phyloP scores from a whole-genome alignment of 2,797 vertebrate species.

The Sardinella longiceps region DNA sequence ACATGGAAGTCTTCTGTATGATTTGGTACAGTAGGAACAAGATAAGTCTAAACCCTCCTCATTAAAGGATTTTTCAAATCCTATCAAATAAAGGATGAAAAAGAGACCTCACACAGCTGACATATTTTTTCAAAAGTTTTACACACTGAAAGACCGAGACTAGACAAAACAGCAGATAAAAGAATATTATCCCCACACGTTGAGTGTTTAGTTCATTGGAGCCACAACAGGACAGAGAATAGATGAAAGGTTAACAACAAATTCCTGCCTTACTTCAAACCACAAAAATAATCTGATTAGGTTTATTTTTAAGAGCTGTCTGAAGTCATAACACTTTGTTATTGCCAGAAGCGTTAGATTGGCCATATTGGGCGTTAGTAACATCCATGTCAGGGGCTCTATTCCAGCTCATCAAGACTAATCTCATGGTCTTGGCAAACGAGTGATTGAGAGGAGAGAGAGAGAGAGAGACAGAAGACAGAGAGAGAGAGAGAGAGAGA shows the following conservation, averaged over 20 bases:
- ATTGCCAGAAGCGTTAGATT: not conserved
- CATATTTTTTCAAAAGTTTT: no score
- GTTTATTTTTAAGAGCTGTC: not conserved
- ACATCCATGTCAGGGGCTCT: not conserved
- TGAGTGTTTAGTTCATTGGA: not conserved
- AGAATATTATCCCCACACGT: not conserved
- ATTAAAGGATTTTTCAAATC: not conserved
- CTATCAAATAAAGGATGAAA: not conserved
- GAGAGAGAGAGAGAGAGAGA: not conserved
- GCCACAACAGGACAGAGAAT: not conserved
- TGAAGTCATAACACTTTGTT: constrained; percentile 2
- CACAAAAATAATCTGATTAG: not conserved
- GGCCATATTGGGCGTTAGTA: not conserved
- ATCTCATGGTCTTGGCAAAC: not conserved
- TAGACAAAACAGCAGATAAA: not conserved
- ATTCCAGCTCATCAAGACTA: not conserved
- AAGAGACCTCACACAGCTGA: not conserved
- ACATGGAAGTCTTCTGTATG: not conserved
- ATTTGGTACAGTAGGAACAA: not conserved
- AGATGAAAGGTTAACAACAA: not conserved
- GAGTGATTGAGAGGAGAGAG: not conserved
- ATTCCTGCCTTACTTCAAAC: not conserved
- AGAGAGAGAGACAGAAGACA: not conserved
- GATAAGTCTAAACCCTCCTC: not conserved
- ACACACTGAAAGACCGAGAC: no score